Evolutionary conservation across 1,140 invertebrate genomes (phyloP), one percentile per base, ranked within the genome.

Genomic region (Liolophura sinensis): DNA sequence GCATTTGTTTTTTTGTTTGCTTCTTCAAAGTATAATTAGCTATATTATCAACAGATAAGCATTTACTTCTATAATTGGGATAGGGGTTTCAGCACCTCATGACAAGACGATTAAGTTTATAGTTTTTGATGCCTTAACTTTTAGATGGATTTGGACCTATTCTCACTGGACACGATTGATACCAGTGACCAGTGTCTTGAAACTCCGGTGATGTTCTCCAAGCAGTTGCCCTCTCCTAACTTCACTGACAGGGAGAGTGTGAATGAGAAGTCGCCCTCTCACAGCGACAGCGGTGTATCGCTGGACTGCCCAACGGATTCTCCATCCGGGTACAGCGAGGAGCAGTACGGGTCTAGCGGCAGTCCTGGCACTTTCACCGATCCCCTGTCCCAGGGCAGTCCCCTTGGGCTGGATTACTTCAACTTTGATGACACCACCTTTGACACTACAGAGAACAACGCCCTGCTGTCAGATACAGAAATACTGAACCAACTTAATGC

Each of bases 211-310:
- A 18, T 24, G 18, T 25, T 63, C 22, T 27, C 49, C 16, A 40
- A 46, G 24, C 46, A 40, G 55, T 40, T 52, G 46, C 48, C 51
- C 16, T 49, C 55, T 46, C 48, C 58, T 48, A 64, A 69, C 22
- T 65, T 66, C 52, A 70, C 65, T 18, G 77, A 78, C 54, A 75
- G 77, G 64, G 77, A 78, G 64, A 77, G 77, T 72, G 73, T 64
- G 49, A 69, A 71, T 22, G 75, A 78, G 31, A 71, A 67, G 58
- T 78, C 77, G 14, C 77, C 77, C 16, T 54, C 68, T 15, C 57
- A 68, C 57, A 78, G 77, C 65, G 77, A 78, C 67, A 78, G 77
- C 65, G 77, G 77, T 24, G 71, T 78, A 22, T 78, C 75, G 1
- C 22, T 77, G 60, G 72, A 75, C 52, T 77, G 73, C 16, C 64